Evolutionary conservation across 2,888 invertebrate genomes (phyloP).

Genomic region (Caenorhabditis sp.): DNA sequence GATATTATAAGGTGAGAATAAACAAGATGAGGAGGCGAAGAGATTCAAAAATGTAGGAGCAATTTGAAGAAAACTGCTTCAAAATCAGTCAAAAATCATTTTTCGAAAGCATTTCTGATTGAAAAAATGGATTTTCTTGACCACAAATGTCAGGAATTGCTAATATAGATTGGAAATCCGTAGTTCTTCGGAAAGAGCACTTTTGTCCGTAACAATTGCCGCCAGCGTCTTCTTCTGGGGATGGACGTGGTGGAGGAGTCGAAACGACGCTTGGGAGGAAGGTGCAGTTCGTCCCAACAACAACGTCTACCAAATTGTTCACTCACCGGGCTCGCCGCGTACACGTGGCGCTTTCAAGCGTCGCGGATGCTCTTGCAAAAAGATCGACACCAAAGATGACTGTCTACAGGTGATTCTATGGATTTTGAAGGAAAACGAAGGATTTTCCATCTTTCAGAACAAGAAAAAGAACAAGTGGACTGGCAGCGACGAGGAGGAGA

Average conservation of each 20-base stretch:
- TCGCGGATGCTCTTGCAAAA: constrained; percentile 43
- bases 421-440: neutral
- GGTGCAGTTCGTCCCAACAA: neutral
- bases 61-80: too few species aligned
- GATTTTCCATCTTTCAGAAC: constrained; percentile 18
- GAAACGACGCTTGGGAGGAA: neutral
- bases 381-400: constrained; percentile 34
- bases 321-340: constrained; percentile 47
- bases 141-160: too few species aligned
- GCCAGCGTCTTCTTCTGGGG: constrained; percentile 36
- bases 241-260: constrained; percentile 42
- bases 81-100: too few species aligned
- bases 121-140: too few species aligned
- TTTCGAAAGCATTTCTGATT: too few species aligned
- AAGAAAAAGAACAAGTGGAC: constrained; percentile 30
- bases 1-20: constrained; percentile 41
- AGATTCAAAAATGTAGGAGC: too few species aligned
- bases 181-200: constrained; percentile 26
- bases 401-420: constrained; percentile 31
- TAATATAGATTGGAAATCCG: constrained; percentile 52
- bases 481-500: constrained; percentile 56
- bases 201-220: constrained; percentile 41
- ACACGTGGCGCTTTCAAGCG: constrained; percentile 23
- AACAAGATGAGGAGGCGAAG: neutral
- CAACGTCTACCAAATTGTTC: constrained; percentile 1